Percentiles rank a stretch among this genome's conserved stretches.
Conservation (phyloP, 2,888 invertebrate genomes). For the Sepioteuthis lessoniana region DNA sequence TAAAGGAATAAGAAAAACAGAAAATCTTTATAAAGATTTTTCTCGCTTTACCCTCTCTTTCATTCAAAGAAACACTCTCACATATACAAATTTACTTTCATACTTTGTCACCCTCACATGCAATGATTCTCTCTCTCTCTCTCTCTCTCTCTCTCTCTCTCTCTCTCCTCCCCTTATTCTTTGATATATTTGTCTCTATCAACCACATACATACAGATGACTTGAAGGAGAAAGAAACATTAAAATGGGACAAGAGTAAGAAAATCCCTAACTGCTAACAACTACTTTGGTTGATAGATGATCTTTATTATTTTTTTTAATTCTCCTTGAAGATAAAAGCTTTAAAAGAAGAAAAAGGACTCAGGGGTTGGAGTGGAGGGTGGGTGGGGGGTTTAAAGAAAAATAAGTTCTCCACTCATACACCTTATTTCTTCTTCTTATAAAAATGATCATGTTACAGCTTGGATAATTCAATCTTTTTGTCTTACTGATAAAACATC, state of each 20-base stretch:
- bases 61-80: neutral
- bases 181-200: neutral
- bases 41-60: neutral
- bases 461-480: neutral
- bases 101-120: neutral
- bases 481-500: neutral
- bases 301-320: neutral
- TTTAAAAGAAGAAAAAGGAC: neutral
- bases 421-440: neutral
- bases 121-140: neutral
- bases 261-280: neutral
- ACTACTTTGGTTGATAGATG: neutral
- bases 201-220: no score
- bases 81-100: neutral
- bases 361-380: no score
- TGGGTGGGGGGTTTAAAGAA: no score
- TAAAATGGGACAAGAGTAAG: neutral
- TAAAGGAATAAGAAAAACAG: no score
- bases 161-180: neutral
- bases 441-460: neutral
- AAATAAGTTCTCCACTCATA: neutral
- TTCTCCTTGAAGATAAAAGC: neutral
- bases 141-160: neutral
- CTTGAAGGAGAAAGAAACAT: neutral
- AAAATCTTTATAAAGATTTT: no score